These are phyloP conservation scores for Theropithecus gelada DNA, from an alignment of 2,113 vertebrate genomes.

Conservation along the genomic window DNA sequence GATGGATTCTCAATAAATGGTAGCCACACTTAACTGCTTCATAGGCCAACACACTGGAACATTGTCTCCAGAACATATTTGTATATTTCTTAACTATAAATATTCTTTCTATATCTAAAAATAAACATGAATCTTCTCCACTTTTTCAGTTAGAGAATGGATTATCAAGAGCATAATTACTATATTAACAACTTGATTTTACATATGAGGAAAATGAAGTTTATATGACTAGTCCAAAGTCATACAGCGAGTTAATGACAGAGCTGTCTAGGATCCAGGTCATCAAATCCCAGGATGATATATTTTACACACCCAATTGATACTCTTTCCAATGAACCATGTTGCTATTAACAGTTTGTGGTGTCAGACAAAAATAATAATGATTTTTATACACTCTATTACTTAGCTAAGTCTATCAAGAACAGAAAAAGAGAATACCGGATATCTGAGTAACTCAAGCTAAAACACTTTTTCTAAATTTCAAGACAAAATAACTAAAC, in stretches of 20 bases:
- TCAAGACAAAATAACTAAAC: neutral
- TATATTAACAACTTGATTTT: neutral
- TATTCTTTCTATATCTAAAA: slow-evolving; percentile 12
- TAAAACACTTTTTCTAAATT: neutral
- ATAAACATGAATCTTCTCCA: neutral
- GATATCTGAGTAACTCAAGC: neutral
- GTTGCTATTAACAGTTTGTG: neutral
- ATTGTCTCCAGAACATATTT: neutral
- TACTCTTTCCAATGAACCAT: neutral
- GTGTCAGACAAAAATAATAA: neutral
- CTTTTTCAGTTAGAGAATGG: neutral
- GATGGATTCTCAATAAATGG: neutral
- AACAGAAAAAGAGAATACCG: neutral
- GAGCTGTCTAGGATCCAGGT: neutral
- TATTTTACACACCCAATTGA: neutral
- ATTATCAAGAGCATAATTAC: neutral
- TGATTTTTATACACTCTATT: neutral
- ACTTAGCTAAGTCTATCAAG: neutral
- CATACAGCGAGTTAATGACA: neutral
- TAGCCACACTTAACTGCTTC: neutral
- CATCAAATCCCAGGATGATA: neutral
- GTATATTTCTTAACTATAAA: slow-evolving; percentile 24
- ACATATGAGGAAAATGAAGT: neutral
- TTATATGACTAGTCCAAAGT: neutral
- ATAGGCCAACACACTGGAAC: neutral